phyloP scores from a whole-genome alignment of 2,797 vertebrate species.

The Carduelis carduelis region DNA sequence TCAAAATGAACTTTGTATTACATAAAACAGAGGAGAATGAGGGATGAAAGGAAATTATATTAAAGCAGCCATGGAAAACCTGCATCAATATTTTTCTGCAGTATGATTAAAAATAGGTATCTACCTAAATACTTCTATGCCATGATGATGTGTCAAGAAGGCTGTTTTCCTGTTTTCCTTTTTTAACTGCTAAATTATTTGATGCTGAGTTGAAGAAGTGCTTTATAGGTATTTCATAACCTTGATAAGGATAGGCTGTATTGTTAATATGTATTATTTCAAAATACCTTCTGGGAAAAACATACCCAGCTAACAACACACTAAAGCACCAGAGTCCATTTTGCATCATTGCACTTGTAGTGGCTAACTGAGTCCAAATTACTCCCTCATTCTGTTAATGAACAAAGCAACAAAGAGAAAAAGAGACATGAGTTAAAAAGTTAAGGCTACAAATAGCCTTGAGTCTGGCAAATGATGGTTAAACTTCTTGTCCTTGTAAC shows the following conservation, averaged over 20 bases:
- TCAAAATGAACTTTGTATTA: not conserved
- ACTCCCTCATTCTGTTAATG: slow-evolving; percentile 68
- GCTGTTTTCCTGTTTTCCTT: not conserved
- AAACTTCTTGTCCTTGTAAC: slow-evolving; percentile 78
- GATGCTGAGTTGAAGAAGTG: not conserved
- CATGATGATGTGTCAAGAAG: not conserved
- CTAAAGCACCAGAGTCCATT: slow-evolving; percentile 66
- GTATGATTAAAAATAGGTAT: not conserved
- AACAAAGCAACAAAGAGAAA: slow-evolving; percentile 26
- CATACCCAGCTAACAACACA: slow-evolving; percentile 61
- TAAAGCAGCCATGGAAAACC: not conserved
- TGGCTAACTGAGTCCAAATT: slow-evolving; percentile 74
- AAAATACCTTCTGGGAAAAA: slow-evolving; percentile 53
- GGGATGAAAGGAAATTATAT: not conserved
- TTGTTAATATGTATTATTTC: not conserved
- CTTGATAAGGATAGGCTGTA: not conserved
- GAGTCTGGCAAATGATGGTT: slow-evolving; percentile 65
- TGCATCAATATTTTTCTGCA: not conserved
- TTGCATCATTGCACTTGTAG: slow-evolving; percentile 71
- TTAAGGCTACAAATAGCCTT: slow-evolving; percentile 56
- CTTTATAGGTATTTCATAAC: not conserved
- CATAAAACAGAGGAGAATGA: not conserved
- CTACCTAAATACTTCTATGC: not conserved
- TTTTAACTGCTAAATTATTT: not conserved
- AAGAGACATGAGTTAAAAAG: not conserved